These are phyloP conservation scores for Chrysolina americana DNA, from an alignment of 2,888 invertebrate genomes.

Conservation along the genomic window DNA sequence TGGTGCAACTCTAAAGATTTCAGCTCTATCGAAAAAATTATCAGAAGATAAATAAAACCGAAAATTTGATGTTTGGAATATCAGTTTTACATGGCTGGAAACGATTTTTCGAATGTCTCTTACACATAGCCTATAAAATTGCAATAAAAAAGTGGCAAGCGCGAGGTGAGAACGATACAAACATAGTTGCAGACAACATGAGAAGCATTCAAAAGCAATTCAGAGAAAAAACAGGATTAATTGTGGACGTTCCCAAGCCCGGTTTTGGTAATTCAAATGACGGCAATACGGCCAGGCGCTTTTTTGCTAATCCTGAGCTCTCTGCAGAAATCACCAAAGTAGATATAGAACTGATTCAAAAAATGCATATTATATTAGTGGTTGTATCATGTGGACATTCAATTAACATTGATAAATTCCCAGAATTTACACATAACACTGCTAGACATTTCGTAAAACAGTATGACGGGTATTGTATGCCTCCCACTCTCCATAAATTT, in stretches of 20 bases:
- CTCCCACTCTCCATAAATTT: conserved; percentile 49
- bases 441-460: conserved; percentile 44
- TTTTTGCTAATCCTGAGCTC: conserved; percentile 8
- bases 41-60: conserved; percentile 3
- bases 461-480: conserved; percentile 53
- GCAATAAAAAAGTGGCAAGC: conserved; percentile 12
- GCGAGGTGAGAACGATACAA: conserved; percentile 29
- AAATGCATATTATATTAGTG: conserved; percentile 35
- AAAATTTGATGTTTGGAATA: conserved; percentile 30
- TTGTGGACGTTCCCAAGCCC: conserved; percentile 19
- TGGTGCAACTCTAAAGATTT: conserved; percentile 34
- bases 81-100: conserved; percentile 42
- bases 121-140: conserved; percentile 25
- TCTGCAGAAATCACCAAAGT: conserved; percentile 13
- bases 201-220: conserved; percentile 39
- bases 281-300: conserved; percentile 45
- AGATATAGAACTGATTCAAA: conserved; percentile 33
- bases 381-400: conserved; percentile 23
- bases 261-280: conserved; percentile 52
- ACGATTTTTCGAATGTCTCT: conserved; percentile 37
- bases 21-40: conserved; percentile 26
- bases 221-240: conserved; percentile 18
- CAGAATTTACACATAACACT: conserved; percentile 38
- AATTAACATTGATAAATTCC: conserved; percentile 8
- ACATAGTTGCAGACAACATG: too few species aligned